These are phyloP conservation scores for Mystacides longicornis DNA, from an alignment of 2,888 invertebrate species.

Conservation along the genomic window DNA sequence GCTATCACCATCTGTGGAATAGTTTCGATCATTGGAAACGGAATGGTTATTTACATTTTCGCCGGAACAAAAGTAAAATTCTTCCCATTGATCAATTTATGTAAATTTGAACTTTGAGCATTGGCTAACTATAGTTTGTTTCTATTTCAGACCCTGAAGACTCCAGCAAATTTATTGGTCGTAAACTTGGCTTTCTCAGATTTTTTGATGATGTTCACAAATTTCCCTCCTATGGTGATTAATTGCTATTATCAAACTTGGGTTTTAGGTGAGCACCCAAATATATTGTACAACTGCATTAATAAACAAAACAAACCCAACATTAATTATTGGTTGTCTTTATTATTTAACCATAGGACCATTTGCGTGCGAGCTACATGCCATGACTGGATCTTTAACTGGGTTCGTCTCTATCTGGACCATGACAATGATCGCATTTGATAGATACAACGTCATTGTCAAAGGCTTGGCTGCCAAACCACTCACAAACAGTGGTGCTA, in stretches of 20 bases:
- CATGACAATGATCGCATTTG: constrained; percentile 56
- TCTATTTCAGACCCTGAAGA: constrained; percentile 55
- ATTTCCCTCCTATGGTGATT: constrained; percentile 76
- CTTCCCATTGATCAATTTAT: no score
- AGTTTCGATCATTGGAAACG: constrained; percentile 38
- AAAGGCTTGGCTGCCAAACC: constrained; percentile 51
- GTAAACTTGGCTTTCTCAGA: constrained; percentile 89
- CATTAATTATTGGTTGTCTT: no score
- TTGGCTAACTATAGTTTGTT: no score
- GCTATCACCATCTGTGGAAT: constrained; percentile 54
- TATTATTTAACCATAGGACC: constrained; percentile 38
- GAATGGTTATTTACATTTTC: constrained; percentile 59
- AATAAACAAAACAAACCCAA: no score
- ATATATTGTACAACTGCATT: no score
- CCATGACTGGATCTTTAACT: constrained; percentile 55
- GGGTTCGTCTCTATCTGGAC: constrained; percentile 62
- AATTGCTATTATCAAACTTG: constrained; percentile 76
- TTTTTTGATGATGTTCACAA: constrained; percentile 79
- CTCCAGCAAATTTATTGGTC: constrained; percentile 85
- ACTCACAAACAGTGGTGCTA: constrained; percentile 45
- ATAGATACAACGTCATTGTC: constrained; percentile 61
- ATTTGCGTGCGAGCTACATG: constrained; percentile 56
- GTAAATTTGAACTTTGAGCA: no score
- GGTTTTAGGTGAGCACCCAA: constrained; percentile 53
- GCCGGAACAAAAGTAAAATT: constrained; percentile 59